Evolutionary conservation across 2,888 invertebrate species (phyloP).

Genomic region (Ochropleura leucogaster): DNA sequence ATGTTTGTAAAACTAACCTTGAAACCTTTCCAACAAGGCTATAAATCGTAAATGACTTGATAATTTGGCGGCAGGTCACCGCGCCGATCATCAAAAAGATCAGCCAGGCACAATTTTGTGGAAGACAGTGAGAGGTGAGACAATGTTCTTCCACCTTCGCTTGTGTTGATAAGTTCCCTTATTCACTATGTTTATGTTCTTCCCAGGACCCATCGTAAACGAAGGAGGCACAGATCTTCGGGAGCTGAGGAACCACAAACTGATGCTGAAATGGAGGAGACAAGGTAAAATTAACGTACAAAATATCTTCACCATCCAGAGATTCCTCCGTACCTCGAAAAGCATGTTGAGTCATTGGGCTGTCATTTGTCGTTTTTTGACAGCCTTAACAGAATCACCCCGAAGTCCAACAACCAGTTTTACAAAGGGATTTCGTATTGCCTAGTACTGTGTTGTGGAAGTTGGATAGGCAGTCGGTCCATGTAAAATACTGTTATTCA

Average conservation of each 20-base stretch:
- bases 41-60: slow-evolving; percentile 24
- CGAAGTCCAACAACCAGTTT: too few relatives aligned
- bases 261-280: slow-evolving; percentile 71
- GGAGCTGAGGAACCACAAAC: slow-evolving; percentile 67
- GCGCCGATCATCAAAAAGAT: slow-evolving; percentile 74
- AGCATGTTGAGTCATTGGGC: too few relatives aligned
- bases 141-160: slow-evolving; percentile 9
- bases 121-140: slow-evolving; percentile 63
- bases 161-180: background rate
- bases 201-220: slow-evolving; percentile 69
- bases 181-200: background rate
- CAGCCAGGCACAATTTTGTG: slow-evolving; percentile 49
- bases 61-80: slow-evolving; percentile 65
- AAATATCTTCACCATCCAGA: background rate
- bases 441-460: too few relatives aligned
- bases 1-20: background rate
- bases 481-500: too few relatives aligned
- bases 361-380: too few relatives aligned
- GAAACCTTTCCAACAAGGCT: background rate
- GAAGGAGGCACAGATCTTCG: slow-evolving; percentile 70
- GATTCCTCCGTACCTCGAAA: too few relatives aligned
- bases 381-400: too few relatives aligned
- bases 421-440: too few relatives aligned
- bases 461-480: too few relatives aligned
- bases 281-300: slow-evolving; percentile 61